Evolutionary conservation across 2,888 invertebrate species (phyloP).

Genomic region (Unio delphinus): DNA sequence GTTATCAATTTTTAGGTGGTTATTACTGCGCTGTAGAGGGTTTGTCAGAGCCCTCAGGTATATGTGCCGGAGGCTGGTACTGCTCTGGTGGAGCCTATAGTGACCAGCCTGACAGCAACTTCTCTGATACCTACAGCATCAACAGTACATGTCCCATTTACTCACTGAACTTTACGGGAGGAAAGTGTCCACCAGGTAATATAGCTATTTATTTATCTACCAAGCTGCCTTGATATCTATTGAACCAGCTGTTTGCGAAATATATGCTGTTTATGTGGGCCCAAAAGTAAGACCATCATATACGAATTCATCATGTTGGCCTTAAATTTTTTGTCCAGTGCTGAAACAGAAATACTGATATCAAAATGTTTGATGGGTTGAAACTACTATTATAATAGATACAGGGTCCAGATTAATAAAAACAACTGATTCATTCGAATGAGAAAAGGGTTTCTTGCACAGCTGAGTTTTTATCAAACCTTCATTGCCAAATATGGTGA

Average conservation of each 20-base stretch:
- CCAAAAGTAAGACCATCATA: background rate
- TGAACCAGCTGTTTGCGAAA: background rate
- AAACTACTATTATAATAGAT: no score
- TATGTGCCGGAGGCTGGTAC: conserved; percentile 67
- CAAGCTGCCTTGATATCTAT: no score
- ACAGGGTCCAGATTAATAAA: no score
- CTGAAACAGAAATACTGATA: no score
- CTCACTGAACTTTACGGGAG: conserved; percentile 65
- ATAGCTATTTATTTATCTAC: background rate
- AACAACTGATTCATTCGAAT: no score
- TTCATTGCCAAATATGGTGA: no score
- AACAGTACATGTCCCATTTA: conserved; percentile 63
- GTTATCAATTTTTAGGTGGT: conserved; percentile 50
- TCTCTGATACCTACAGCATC: conserved; percentile 40
- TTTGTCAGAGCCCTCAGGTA: conserved; percentile 59
- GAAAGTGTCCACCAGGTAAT: conserved; percentile 63
- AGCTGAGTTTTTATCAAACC: no score
- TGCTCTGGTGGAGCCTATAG: conserved; percentile 65
- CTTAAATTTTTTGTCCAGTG: no score
- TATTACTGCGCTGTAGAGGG: conserved; percentile 63
- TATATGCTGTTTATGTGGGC: background rate
- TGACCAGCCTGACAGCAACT: conserved; percentile 55
- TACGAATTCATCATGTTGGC: no score
- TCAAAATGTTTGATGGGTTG: no score
- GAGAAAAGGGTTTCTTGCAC: no score